Evolutionary conservation across 2,888 invertebrate genomes (phyloP).

Genomic region (Anticlea derivata): DNA sequence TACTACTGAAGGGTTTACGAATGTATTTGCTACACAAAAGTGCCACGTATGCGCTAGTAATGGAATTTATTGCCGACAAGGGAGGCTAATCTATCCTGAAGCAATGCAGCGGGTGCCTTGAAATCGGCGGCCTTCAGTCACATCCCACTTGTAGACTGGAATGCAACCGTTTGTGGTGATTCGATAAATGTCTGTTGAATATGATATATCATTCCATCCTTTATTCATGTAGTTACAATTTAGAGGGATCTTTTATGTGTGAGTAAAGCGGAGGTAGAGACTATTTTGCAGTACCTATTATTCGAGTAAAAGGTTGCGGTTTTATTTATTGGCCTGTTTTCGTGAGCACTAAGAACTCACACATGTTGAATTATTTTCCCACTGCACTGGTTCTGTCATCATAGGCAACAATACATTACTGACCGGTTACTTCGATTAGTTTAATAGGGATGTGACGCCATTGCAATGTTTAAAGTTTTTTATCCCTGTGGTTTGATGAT

Average conservation of each 20-base stretch:
- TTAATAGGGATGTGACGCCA: too few species aligned
- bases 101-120: constrained; percentile 40
- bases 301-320: background rate
- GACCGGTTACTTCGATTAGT: too few species aligned
- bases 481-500: too few species aligned
- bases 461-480: too few species aligned
- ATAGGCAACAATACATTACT: too few species aligned
- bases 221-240: constrained; percentile 28
- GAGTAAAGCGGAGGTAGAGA: background rate
- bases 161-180: constrained; percentile 33
- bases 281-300: background rate
- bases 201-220: constrained; percentile 24
- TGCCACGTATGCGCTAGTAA: constrained; percentile 24
- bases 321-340: too few species aligned
- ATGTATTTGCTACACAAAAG: constrained; percentile 2
- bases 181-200: constrained; percentile 37
- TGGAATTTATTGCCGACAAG: constrained; percentile 52
- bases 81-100: constrained; percentile 50
- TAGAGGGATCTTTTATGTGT: constrained; percentile 15
- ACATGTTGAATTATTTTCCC: too few species aligned
- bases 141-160: constrained; percentile 33
- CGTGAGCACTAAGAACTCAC: too few species aligned
- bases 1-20: background rate
- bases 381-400: too few species aligned
- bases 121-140: constrained; percentile 51